phyloP scores from a whole-genome alignment of 2,888 invertebrate species.

The Thymelicus acteon region DNA sequence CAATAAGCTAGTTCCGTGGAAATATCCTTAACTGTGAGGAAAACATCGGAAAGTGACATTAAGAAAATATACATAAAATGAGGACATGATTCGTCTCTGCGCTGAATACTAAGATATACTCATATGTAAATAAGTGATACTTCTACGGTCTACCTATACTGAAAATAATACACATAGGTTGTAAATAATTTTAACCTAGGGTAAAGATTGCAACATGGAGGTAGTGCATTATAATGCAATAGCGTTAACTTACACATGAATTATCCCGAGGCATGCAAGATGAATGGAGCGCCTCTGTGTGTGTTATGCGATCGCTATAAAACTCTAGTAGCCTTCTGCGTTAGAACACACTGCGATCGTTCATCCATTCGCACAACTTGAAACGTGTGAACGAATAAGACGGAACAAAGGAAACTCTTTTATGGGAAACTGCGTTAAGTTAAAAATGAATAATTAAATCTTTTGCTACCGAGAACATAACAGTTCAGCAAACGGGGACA shows the following conservation, averaged over 20 bases:
- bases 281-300: constrained; percentile 27
- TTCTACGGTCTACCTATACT: too few relatives aligned
- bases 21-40: too few relatives aligned
- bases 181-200: too few relatives aligned
- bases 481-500: constrained; percentile 25
- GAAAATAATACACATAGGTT: too few relatives aligned
- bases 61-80: too few relatives aligned
- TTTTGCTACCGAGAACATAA: constrained; percentile 27
- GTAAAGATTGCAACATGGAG: constrained; percentile 10
- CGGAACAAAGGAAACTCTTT: constrained; percentile 49
- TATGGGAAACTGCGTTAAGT: constrained; percentile 46
- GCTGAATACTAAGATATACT: too few relatives aligned
- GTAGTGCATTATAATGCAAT: constrained; percentile 32
- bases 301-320: constrained; percentile 37
- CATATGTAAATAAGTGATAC: too few relatives aligned
- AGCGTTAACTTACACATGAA: constrained; percentile 27
- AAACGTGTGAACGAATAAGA: constrained; percentile 51
- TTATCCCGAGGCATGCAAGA: constrained; percentile 32
- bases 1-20: too few relatives aligned
- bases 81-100: too few relatives aligned
- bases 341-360: constrained; percentile 13
- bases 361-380: constrained; percentile 36
- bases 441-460: constrained; percentile 35
- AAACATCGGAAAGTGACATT: too few relatives aligned
- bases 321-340: constrained; percentile 23